These are phyloP conservation scores for Microctonus brassicae DNA, from an alignment of 2,888 invertebrate species.

Conservation along the genomic window DNA sequence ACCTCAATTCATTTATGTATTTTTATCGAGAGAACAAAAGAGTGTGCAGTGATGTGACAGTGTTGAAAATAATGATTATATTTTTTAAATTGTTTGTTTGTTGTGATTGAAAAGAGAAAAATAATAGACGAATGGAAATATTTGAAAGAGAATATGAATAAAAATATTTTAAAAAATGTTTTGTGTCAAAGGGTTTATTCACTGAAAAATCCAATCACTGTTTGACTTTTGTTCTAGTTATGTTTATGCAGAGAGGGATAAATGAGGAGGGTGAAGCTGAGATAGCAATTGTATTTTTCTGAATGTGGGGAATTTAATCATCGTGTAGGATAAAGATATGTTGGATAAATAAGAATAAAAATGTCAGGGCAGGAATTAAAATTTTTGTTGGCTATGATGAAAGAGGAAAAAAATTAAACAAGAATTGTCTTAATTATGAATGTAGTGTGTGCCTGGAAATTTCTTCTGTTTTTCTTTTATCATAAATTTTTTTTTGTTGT, in stretches of 20 bases:
- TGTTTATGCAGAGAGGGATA: slow-evolving; percentile 6
- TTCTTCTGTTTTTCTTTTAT: slow-evolving; percentile 39
- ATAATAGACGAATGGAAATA: not conserved
- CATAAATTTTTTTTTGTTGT: slow-evolving; percentile 44
- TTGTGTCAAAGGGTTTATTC: slow-evolving; percentile 25
- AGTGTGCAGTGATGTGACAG: no score
- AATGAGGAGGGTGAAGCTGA: not conserved
- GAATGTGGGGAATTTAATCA: slow-evolving; percentile 38
- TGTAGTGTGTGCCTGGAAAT: not conserved
- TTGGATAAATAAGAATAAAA: slow-evolving; percentile 32
- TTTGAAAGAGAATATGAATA: not conserved
- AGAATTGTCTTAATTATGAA: slow-evolving; percentile 41
- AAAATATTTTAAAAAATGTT: not conserved
- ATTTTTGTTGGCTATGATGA: slow-evolving; percentile 34
- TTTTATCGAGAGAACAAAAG: no score
- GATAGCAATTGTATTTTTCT: slow-evolving; percentile 33
- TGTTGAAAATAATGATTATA: not conserved
- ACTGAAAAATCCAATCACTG: slow-evolving; percentile 21
- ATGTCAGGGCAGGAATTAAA: slow-evolving; percentile 53
- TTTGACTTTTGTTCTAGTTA: slow-evolving; percentile 29
- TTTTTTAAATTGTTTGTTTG: not conserved
- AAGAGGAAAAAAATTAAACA: slow-evolving; percentile 43
- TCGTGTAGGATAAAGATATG: slow-evolving; percentile 42
- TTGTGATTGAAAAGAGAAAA: not conserved
- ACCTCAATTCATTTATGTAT: no score